phyloP scores from a whole-genome alignment of 2,113 vertebrate genomes.

The Bubalus kerabau region DNA sequence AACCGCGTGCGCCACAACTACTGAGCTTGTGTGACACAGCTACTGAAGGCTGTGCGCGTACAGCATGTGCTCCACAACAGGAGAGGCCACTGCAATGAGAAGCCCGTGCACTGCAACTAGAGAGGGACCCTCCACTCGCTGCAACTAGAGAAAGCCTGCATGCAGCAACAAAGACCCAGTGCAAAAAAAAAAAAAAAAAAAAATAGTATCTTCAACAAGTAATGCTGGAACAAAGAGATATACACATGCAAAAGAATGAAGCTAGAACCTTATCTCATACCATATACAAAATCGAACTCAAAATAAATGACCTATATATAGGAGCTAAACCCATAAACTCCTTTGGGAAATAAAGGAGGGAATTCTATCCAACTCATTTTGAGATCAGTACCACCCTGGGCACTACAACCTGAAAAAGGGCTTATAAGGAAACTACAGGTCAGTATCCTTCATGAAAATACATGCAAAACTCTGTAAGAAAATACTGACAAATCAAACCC shows the following conservation, averaged over 20 bases:
- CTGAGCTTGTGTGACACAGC: not conserved
- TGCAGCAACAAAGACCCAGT: not conserved
- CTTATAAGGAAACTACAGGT: not conserved
- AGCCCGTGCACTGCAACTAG: not conserved
- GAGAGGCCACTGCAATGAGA: not conserved
- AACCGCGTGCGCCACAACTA: not conserved
- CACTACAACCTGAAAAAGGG: not conserved
- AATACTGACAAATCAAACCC: not conserved
- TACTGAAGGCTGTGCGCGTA: not conserved
- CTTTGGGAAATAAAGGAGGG: not conserved
- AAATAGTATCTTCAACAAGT: not conserved
- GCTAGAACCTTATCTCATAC: not conserved
- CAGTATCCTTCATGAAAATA: not conserved
- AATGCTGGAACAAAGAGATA: not conserved
- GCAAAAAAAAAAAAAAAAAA: not conserved
- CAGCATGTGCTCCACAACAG: not conserved
- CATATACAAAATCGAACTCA: not conserved
- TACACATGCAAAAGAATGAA: not conserved
- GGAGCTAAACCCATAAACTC: not conserved
- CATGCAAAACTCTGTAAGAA: not conserved
- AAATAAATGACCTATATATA: not conserved
- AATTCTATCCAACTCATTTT: not conserved
- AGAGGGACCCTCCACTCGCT: not conserved
- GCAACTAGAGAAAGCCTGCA: not conserved
- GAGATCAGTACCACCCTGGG: not conserved